Evolutionary conservation across 1,140 invertebrate species (phyloP).

Genomic region (Drosophila setifemur): DNA sequence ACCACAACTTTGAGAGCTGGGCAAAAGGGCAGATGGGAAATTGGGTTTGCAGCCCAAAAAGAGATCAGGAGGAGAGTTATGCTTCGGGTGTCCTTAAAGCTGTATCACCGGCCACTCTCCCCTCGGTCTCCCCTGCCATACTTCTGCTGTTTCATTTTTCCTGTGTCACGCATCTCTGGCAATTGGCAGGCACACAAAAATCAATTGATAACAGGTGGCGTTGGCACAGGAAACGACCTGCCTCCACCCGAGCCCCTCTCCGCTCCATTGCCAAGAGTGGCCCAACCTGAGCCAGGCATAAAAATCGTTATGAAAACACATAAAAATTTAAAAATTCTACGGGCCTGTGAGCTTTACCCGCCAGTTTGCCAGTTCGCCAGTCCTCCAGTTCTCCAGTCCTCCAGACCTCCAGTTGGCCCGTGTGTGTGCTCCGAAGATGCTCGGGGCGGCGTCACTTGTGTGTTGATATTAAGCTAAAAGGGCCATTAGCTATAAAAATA

Average conservation of each 20-base stretch:
- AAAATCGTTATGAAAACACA: conserved; percentile 61
- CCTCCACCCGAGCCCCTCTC: neutral
- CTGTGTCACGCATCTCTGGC: conserved; percentile 37
- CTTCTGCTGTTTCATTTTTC: conserved; percentile 15
- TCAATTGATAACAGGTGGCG: conserved; percentile 78
- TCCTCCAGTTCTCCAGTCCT: neutral
- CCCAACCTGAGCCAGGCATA: conserved; percentile 29
- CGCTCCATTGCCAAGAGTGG: conserved; percentile 5
- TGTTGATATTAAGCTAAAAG: conserved; percentile 78
- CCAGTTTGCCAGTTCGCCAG: too few species aligned
- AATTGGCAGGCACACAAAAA: conserved; percentile 60
- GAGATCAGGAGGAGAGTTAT: neutral
- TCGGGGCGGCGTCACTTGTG: conserved; percentile 42
- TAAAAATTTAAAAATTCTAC: conserved; percentile 46
- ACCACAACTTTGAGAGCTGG: conserved; percentile 13
- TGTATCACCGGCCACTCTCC: conserved; percentile 1
- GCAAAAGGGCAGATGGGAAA: conserved; percentile 17
- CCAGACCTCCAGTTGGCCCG: neutral
- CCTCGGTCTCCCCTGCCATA: neutral
- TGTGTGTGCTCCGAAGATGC: conserved; percentile 17
- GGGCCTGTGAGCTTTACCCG: neutral
- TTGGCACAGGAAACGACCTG: conserved; percentile 57
- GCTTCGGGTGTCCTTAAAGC: conserved; percentile 11
- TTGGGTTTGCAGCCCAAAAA: conserved; percentile 4
- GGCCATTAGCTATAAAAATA: conserved; percentile 79